Conservation (phyloP, 2,797 vertebrate genomes). For the Crenichthys baileyi region DNA sequence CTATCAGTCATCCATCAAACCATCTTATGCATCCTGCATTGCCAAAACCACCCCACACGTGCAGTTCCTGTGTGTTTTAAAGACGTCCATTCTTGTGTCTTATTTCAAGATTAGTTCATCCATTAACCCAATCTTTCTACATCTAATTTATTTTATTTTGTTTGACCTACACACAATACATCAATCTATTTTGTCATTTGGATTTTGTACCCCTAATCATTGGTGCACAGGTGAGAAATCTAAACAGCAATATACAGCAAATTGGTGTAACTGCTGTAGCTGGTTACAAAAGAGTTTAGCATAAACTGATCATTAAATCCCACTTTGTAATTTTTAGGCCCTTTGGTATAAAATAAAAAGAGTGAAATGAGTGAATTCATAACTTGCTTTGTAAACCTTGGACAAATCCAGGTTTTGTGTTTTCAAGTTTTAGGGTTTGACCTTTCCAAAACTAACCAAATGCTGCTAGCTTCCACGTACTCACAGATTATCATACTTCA, state of each 20-base stretch:
- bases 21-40: slow-evolving; percentile 55
- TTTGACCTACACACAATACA: not conserved
- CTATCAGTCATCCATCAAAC: slow-evolving; percentile 69
- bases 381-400: not conserved
- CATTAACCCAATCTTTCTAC: slow-evolving; percentile 16
- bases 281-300: not conserved
- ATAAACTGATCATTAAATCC: not conserved
- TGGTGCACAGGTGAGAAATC: not conserved
- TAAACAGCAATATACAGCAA: not conserved
- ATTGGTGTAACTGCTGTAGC: not conserved
- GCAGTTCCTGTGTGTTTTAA: slow-evolving; percentile 24
- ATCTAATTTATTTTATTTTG: not conserved
- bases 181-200: not conserved
- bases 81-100: slow-evolving; percentile 32
- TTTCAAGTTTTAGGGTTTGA: slow-evolving; percentile 18
- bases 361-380: not conserved
- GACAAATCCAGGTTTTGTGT: not conserved
- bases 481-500: not conserved
- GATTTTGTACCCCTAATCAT: not conserved
- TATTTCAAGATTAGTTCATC: slow-evolving; percentile 19
- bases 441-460: slow-evolving; percentile 5
- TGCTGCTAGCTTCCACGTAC: not conserved
- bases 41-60: slow-evolving; percentile 23
- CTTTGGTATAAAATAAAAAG: not conserved
- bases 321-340: not conserved